Evolutionary conservation across 2,113 vertebrate genomes (phyloP), one percentile per base, ranked within the genome.

Genomic region (Oceanites oceanicus): DNA sequence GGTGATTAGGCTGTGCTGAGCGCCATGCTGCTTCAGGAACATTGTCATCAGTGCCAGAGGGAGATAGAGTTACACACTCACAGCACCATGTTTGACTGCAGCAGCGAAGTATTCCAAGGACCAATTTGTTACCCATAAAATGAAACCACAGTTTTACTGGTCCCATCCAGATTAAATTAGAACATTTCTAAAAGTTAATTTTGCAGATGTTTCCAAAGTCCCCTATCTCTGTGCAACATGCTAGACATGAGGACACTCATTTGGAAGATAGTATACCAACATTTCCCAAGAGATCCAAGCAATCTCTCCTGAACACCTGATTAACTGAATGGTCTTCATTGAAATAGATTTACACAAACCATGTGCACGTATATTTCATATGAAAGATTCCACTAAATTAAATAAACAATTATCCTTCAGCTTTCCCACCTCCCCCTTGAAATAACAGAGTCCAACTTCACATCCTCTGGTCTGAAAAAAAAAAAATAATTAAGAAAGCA

Each of bases 121-220:
- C 92, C 62, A 77, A 47, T 82, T 97, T 96, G 71, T 88, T 83
- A 67, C 49, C 95, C 91, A 67, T 55, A 92, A 91, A 87, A 80
- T 49, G 20, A 86, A 82, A 95, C 62, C 91, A 76, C 66, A 75
- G 88, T 38, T 92, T 50, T 88, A 74, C 86, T 95, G 91, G 66
- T 86, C 84, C 90, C 89, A 88, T 78, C 9, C 50, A 84, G 59
- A 75, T 49, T 88, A 76, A 84, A 49, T 71, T 42, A 76, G 36
- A 93, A 45, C 77, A 86, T 63, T 89, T 83, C 65, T 75, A 52
- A 68, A 80, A 45, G 49, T 25, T 25, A 77, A 44, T 58, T 76
- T 40, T 73, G 40, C 59, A 94, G 94, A 84, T 11, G 32, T 76
- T 90, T 52, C 81, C 52, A 11, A 16, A 84, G 65, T 4, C 26